phyloP scores from a whole-genome alignment of 2,888 invertebrate species.

The Platycheirus albimanus region DNA sequence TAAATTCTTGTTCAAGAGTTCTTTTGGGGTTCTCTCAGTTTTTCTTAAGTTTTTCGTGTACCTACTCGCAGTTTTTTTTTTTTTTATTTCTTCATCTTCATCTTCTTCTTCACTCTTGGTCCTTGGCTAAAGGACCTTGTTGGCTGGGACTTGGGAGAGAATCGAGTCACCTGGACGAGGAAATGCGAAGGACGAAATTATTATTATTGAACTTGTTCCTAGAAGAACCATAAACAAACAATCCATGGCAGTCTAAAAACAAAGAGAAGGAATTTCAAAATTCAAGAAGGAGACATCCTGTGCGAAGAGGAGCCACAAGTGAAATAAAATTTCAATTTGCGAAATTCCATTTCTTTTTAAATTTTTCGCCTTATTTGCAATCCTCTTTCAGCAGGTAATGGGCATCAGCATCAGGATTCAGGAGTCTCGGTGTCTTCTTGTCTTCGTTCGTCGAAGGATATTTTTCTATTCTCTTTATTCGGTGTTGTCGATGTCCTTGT shows the following conservation, averaged over 20 bases:
- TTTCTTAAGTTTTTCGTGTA: conserved; percentile 28
- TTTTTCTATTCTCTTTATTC: neutral
- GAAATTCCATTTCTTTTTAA: conserved; percentile 78
- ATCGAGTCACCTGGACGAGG: conserved; percentile 55
- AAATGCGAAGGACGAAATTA: conserved; percentile 62
- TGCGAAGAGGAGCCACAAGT: conserved; percentile 69
- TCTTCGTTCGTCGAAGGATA: neutral
- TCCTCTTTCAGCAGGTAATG: conserved; percentile 15
- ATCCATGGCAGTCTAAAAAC: conserved; percentile 42
- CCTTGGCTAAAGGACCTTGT: conserved; percentile 32
- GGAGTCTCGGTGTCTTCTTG: neutral
- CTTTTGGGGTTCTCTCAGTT: conserved; percentile 31
- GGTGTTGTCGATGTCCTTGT: conserved; percentile 30
- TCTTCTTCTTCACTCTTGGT: neutral
- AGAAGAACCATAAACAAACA: conserved; percentile 56
- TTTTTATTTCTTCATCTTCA: neutral
- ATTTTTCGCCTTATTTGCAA: conserved; percentile 51
- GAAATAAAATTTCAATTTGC: conserved; percentile 82
- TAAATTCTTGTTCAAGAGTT: conserved; percentile 56
- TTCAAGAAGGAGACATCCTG: conserved; percentile 26
- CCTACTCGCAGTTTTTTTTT: neutral
- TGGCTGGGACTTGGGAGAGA: conserved; percentile 9
- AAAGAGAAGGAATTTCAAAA: conserved; percentile 14
- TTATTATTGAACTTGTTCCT: conserved; percentile 67
- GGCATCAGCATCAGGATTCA: neutral